phyloP scores from a whole-genome alignment of 2,888 invertebrate species.

The Drosophila basisetae region DNA sequence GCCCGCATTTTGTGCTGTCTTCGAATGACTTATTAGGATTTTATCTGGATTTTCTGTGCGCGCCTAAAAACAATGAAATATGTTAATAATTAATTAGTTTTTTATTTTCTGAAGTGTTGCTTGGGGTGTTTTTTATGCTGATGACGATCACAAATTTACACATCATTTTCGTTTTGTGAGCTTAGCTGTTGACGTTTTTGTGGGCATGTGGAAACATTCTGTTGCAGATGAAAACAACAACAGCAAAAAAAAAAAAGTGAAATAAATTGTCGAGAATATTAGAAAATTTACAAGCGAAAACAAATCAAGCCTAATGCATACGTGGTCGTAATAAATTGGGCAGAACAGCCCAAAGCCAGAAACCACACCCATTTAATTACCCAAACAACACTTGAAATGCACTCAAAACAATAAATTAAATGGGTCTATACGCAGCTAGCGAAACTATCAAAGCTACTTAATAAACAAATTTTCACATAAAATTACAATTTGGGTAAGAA shows the following conservation, averaged over 20 bases:
- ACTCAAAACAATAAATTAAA: slow-evolving; percentile 76
- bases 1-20: slow-evolving; percentile 59
- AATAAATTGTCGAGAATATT: slow-evolving; percentile 27
- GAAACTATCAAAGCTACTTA: slow-evolving; percentile 78
- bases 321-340: slow-evolving; percentile 55
- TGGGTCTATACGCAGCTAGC: slow-evolving; percentile 36
- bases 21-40: slow-evolving; percentile 71
- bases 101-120: slow-evolving; percentile 21
- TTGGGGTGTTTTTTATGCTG: slow-evolving; percentile 39
- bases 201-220: slow-evolving; percentile 36
- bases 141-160: slow-evolving; percentile 69
- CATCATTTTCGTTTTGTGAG: slow-evolving; percentile 40
- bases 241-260: not conserved
- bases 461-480: slow-evolving; percentile 84
- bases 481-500: slow-evolving; percentile 70
- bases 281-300: slow-evolving; percentile 59
- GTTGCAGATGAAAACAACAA: not conserved
- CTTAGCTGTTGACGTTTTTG: slow-evolving; percentile 67
- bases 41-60: slow-evolving; percentile 53
- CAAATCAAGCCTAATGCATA: slow-evolving; percentile 74
- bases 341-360: slow-evolving; percentile 12
- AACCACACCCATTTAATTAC: slow-evolving; percentile 80
- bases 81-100: slow-evolving; percentile 76
- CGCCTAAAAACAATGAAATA: slow-evolving; percentile 71
- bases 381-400: slow-evolving; percentile 61